phyloP scores from a whole-genome alignment of 2,797 vertebrate species.

The Corythornis leucogaster region DNA sequence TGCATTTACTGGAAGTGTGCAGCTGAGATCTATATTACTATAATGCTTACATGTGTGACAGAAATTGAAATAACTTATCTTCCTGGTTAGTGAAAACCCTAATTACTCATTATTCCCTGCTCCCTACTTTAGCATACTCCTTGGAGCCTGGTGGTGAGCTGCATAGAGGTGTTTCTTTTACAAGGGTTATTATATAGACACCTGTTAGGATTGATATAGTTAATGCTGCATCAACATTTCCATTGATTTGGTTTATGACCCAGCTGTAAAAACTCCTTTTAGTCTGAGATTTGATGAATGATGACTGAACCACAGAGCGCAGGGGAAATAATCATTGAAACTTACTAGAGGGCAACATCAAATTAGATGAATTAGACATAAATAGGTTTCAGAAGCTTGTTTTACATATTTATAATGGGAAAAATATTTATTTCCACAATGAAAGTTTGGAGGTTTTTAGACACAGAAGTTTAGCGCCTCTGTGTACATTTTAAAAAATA shows the following conservation, averaged over 20 bases:
- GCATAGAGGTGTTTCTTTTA: constrained; percentile 71
- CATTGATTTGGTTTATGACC: constrained; percentile 80
- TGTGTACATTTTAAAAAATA: constrained; percentile 6
- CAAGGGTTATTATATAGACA: constrained; percentile 77
- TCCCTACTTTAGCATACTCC: not conserved
- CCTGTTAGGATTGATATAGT: constrained; percentile 77
- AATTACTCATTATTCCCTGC: constrained; percentile 54
- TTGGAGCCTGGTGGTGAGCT: constrained; percentile 34
- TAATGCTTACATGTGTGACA: constrained; percentile 2
- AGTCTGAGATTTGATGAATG: constrained; percentile 72
- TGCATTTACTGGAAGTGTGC: constrained; percentile 24
- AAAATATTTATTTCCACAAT: constrained; percentile 20
- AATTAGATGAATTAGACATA: constrained; percentile 40
- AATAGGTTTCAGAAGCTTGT: constrained; percentile 69
- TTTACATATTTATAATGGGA: constrained; percentile 24
- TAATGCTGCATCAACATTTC: constrained; percentile 80
- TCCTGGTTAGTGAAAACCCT: constrained; percentile 33
- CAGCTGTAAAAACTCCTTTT: constrained; percentile 83
- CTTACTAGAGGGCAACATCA: constrained; percentile 59
- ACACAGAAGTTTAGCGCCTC: not conserved
- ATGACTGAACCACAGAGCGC: constrained; percentile 64
- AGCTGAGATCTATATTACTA: constrained; percentile 14
- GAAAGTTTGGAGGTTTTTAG: not conserved
- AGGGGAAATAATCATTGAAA: constrained; percentile 51
- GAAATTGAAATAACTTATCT: constrained; percentile 51